Evolutionary conservation across 2,113 vertebrate species (phyloP).

Genomic region (Ibidorhyncha struthersii): DNA sequence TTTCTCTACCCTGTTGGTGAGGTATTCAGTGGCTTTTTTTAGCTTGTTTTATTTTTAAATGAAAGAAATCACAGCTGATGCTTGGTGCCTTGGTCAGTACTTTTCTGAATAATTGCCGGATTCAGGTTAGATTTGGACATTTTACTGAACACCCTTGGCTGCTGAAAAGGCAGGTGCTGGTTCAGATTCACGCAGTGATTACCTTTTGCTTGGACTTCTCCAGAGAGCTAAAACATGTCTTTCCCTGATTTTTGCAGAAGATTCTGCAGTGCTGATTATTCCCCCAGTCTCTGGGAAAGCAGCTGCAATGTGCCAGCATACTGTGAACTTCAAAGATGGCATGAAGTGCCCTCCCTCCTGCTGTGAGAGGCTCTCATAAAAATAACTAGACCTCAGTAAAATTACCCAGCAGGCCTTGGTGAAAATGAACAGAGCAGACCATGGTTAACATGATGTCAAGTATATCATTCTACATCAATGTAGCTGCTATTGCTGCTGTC

Average conservation of each 20-base stretch:
- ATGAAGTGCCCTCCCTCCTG: neutral
- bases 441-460: neutral
- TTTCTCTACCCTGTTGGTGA: neutral
- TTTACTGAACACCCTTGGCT: neutral
- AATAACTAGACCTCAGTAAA: neutral
- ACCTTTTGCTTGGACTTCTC: neutral
- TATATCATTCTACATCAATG: neutral
- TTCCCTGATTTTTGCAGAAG: neutral
- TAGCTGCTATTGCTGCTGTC: neutral
- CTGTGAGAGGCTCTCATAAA: neutral
- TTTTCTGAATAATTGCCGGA: neutral
- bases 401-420: neutral
- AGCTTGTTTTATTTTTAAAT: neutral
- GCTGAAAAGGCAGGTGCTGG: neutral
- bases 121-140: neutral
- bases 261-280: neutral
- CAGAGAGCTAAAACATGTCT: neutral
- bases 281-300: neutral
- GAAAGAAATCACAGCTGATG: neutral
- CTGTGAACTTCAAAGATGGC: neutral
- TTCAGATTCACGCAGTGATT: neutral
- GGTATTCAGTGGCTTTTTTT: neutral
- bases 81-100: neutral
- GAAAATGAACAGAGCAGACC: neutral
- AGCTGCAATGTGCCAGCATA: neutral